phyloP scores from a whole-genome alignment of 2,888 invertebrate genomes.

The Hybos culiciformis region DNA sequence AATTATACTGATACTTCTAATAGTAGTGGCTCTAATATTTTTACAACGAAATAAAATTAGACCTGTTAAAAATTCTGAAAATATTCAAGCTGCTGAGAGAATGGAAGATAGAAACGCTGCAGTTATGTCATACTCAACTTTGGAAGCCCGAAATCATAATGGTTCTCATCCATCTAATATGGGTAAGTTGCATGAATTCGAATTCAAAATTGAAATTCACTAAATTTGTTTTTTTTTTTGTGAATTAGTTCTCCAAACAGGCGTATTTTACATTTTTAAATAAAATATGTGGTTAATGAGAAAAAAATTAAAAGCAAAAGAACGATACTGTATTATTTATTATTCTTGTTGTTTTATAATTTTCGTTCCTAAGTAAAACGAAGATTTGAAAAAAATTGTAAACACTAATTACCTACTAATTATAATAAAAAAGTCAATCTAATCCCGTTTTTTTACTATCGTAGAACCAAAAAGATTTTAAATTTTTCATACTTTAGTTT shows the following conservation, averaged over 20 bases:
- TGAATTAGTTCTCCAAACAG: neutral
- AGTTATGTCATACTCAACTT: constrained; percentile 76
- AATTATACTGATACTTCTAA: constrained; percentile 61
- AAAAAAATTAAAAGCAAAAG: neutral
- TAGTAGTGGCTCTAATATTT: constrained; percentile 67
- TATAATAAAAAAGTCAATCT: no score
- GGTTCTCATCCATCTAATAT: constrained; percentile 5
- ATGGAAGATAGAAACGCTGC: constrained; percentile 79
- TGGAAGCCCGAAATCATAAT: constrained; percentile 42
- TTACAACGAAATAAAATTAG: constrained; percentile 69
- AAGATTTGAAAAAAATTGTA: no score
- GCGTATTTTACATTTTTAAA: neutral
- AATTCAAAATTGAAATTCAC: constrained; percentile 34
- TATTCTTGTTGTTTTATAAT: no score
- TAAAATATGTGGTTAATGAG: neutral
- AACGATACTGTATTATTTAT: no score
- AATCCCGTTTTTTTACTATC: no score
- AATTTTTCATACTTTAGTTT: no score
- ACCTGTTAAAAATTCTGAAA: constrained; percentile 78
- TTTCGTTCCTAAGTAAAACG: no score
- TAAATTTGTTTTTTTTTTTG: constrained; percentile 19
- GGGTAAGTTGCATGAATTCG: constrained; percentile 20
- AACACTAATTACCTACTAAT: no score
- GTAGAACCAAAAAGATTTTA: no score
- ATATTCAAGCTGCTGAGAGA: constrained; percentile 71